Evolutionary conservation across 2,888 invertebrate species (phyloP), one percentile per base, ranked within the genome.

Genomic region (Diaprepes abbreviatus): DNA sequence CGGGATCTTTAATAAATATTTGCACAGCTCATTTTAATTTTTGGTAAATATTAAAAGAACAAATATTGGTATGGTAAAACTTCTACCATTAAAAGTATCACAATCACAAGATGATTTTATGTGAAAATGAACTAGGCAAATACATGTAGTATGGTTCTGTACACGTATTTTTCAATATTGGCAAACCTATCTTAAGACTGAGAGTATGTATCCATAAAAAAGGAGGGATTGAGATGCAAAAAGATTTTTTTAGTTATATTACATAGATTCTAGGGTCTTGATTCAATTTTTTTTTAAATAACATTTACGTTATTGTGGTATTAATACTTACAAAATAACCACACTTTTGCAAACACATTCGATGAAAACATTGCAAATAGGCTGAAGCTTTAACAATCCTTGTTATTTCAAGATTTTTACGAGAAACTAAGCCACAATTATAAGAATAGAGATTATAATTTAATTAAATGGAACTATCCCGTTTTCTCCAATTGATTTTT

Each of bases 201-300:
- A 19, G 55, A 55, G 55, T 38, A 38, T 55, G 36, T 14, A 17
- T 36, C 21, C n/a, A 19, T 55, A 24, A 38, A 52, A 33, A 21
- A 55, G 38, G 48, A 50, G 48, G 48, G 36, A 24, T 19, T 55
- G 55, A 55, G 55, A 55, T 55, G 38, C 55, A 55, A 24, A 21
- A 28, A 50, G 48, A 28, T 3, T 24, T 50, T 24, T 50, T 50
- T 14, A 50, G 28, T 50, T 24, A 50, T 16, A 50, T 50, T 50
- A 28, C 28, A 28, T 16, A 28, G 48, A 50, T 50, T 50, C 14
- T 28, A 28, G 48, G 48, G n/a, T 50, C 28, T 28, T 21, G 0
- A 19, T 24, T n/a, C n/a, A n/a, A n/a, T n/a, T n/a, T n/a, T n/a
- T n/a, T n/a, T n/a, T n/a, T n/a, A n/a, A n/a, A n/a, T n/a, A n/a